Conservation (phyloP, 2,113 vertebrate genomes). For the Ornithorhynchus anatinus region DNA sequence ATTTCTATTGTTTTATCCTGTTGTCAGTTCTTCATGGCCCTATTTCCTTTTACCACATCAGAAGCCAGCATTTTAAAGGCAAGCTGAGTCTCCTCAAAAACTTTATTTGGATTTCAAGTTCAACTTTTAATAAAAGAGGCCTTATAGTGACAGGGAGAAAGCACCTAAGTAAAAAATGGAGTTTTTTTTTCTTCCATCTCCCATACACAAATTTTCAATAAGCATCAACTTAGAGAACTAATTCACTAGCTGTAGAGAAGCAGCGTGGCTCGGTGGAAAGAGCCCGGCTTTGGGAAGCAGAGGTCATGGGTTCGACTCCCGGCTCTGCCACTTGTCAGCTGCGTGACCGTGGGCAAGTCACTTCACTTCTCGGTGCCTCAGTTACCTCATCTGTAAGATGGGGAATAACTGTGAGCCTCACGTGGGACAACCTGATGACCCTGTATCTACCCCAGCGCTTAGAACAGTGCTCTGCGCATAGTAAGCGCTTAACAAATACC, state of each 20-base stretch:
- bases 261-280: too few relatives aligned
- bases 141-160: conserved; percentile 12
- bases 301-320: too few relatives aligned
- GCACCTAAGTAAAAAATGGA: conserved; percentile 42
- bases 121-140: conserved; percentile 36
- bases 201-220: conserved; percentile 49
- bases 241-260: conserved; percentile 44
- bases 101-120: conserved; percentile 41
- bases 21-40: conserved; percentile 44
- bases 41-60: conserved; percentile 50
- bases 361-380: too few relatives aligned
- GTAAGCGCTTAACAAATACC: too few relatives aligned
- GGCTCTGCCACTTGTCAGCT: too few relatives aligned
- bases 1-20: conserved; percentile 28
- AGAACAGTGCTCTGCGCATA: too few relatives aligned
- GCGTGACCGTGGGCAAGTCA: too few relatives aligned
- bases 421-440: too few relatives aligned
- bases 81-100: conserved; percentile 26
- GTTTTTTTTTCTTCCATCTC: conserved; percentile 39
- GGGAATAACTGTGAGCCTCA: too few relatives aligned
- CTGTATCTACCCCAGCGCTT: too few relatives aligned
- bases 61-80: conserved; percentile 52
- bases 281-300: too few relatives aligned
- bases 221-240: conserved; percentile 52
- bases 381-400: too few relatives aligned